phyloP scores from a whole-genome alignment of 2,113 vertebrate genomes.

The Ibidorhyncha struthersii region DNA sequence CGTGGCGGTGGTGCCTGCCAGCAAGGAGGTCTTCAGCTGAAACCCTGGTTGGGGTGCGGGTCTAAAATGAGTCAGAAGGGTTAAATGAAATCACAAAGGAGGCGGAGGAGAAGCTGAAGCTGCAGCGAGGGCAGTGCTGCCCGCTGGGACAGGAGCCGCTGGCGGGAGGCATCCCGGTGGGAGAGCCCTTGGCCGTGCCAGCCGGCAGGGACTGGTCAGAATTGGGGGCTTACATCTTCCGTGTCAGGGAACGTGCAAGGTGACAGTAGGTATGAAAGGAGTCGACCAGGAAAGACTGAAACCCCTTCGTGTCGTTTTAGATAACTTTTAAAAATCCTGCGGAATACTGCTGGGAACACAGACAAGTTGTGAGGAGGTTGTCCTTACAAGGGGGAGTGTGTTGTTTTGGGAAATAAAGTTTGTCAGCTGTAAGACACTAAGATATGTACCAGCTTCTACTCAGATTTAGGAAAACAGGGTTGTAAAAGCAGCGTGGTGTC shows the following conservation, averaged over 20 bases:
- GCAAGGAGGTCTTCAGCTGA: background rate
- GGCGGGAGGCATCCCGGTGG: too few species aligned
- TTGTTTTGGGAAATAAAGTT: background rate
- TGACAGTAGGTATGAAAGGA: background rate
- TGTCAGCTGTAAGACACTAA: background rate
- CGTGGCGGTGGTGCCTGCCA: background rate
- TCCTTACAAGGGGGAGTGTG: background rate
- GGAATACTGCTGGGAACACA: background rate
- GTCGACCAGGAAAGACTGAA: background rate
- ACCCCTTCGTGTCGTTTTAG: background rate
- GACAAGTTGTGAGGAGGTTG: background rate
- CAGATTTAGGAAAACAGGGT: background rate
- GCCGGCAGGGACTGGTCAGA: too few species aligned
- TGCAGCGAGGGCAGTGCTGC: background rate
- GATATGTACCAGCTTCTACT: background rate
- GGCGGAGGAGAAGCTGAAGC: background rate
- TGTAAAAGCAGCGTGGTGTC: background rate
- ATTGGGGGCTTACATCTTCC: fast-evolving
- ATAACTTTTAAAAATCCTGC: background rate
- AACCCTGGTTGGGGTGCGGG: background rate
- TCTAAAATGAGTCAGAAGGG: background rate
- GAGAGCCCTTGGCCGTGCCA: too few species aligned
- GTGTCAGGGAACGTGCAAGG: background rate
- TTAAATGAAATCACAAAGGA: background rate
- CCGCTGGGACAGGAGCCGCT: background rate